Percentiles rank a stretch among this genome's conserved stretches.
These are phyloP conservation scores for Cephus pygmeus DNA, from an alignment of 2,888 invertebrate genomes.

Conservation along the genomic window DNA sequence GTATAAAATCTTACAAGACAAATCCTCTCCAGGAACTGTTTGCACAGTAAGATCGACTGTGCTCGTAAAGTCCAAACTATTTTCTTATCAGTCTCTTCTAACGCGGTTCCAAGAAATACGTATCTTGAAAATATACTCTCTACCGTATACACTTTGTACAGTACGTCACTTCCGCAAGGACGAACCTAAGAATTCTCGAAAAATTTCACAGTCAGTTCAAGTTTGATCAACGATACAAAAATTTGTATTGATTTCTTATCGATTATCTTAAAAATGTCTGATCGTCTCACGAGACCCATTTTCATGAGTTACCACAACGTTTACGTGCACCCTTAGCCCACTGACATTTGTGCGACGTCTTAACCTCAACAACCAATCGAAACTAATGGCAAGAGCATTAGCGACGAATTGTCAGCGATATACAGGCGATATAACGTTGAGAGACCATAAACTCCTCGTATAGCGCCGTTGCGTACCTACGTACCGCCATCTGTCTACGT, in stretches of 20 bases:
- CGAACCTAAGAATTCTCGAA: not conserved
- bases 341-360: slow-evolving; percentile 7
- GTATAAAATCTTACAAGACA: not conserved
- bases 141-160: not conserved
- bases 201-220: not conserved
- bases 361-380: slow-evolving; percentile 44
- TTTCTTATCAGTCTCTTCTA: not conserved
- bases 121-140: not conserved
- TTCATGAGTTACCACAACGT: not conserved
- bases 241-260: not conserved
- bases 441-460: slow-evolving; percentile 63
- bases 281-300: not conserved
- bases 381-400: slow-evolving; percentile 61
- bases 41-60: not conserved
- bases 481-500: slow-evolving; percentile 18
- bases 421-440: slow-evolving; percentile 60
- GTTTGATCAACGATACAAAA: not conserved
- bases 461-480: slow-evolving; percentile 50
- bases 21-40: not conserved
- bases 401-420: slow-evolving; percentile 61
- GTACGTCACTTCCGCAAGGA: not conserved
- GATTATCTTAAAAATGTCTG: not conserved
- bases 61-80: not conserved
- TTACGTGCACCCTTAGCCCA: not conserved
- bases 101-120: not conserved